Base-by-base conservation (phyloP, 1,140 invertebrate species). In the Forficula auricularia region DNA sequence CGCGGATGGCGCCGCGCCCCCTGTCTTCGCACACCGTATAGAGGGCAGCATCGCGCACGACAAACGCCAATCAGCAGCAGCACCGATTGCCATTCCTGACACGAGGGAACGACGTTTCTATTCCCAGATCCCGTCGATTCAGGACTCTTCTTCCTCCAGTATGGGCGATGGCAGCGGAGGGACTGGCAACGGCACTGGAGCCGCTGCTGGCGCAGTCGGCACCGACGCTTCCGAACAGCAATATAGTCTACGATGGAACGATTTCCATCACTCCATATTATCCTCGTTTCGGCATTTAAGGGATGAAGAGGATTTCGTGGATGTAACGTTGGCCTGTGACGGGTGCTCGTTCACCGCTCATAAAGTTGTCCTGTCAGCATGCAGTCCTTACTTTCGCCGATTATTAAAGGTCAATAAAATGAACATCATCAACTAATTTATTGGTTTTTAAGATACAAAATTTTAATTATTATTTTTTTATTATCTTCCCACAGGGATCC, bases 161-260 rank as follows among this genome's bases (percentile, higher is more conserved):
- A 27, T 27, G 22, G 22, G 22, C 4, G 22, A 27, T 10, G 22
- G 22, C 4, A 27, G 22, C 10, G 22, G 22, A 4, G 22, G 4
- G 4, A 27, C 22, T 10, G 22, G 22, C 4, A 27, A 27, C 10
- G 22, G 22, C 10, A 10, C 22, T 10, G 22, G 22, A 6, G 56
- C 56, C 57, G 59, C 54, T 10, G 22, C 4, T 10, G 10, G 4
- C 4, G 22, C 4, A 6, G 22, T 10, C 4, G 22, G 22, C 22
- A 10, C 4, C 10, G 4, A 6, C 22, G 22, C 4, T 10, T 4
- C 22, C 22, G 78, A 86, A 65, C 85, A 91, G 68, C 82, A 87
- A 58, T 91, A 89, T 64, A 85, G 84, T 59, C 71, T 91, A 55
- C 75, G 84, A 56, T 91, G 87, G 87, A 90, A 89, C 62, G 85